phyloP scores from a whole-genome alignment of 37 sponge, comb jelly and placozoan species.

The Petrosia ficiformis region DNA sequence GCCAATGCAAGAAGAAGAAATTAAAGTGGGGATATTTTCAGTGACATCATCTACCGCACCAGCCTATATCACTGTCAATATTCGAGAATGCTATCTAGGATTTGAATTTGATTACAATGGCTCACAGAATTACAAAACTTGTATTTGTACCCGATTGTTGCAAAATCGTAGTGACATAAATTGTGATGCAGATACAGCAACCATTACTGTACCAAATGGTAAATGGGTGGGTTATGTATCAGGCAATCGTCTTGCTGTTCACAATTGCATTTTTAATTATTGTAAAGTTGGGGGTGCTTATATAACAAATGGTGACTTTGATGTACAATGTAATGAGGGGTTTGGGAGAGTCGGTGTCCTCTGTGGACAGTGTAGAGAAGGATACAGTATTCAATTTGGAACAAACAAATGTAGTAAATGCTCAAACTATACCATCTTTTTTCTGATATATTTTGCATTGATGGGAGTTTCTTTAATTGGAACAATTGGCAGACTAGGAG shows the following conservation, averaged over 20 bases:
- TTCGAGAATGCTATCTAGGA: slow-evolving; percentile 25
- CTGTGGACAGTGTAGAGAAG: slow-evolving; percentile 39
- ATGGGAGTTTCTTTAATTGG: slow-evolving; percentile 23
- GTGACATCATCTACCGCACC: slow-evolving; percentile 9
- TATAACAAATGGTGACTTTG: slow-evolving; percentile 9
- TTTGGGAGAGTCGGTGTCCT: slow-evolving; percentile 27
- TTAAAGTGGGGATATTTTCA: slow-evolving; percentile 6
- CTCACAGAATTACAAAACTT: slow-evolving; percentile 3
- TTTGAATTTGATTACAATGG: background rate
- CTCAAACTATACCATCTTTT: background rate
- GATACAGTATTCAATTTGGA: slow-evolving; percentile 35
- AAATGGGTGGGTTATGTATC: slow-evolving; percentile 34
- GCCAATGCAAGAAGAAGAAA: background rate
- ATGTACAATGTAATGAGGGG: slow-evolving; percentile 20
- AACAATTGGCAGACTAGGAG: slow-evolving; percentile 2
- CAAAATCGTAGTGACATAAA: background rate
- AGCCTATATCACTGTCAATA: background rate
- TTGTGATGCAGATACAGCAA: background rate
- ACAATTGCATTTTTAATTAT: background rate
- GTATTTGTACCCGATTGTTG: background rate
- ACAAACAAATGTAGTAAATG: slow-evolving; percentile 40
- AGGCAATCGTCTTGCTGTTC: background rate
- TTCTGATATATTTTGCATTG: slow-evolving; percentile 11
- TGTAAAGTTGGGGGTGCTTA: slow-evolving; percentile 1
- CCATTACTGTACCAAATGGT: slow-evolving; percentile 1